Evolutionary conservation across 2,888 invertebrate species (phyloP), one percentile per base, ranked within the genome.

Genomic region (Drosophila paramelanica): DNA sequence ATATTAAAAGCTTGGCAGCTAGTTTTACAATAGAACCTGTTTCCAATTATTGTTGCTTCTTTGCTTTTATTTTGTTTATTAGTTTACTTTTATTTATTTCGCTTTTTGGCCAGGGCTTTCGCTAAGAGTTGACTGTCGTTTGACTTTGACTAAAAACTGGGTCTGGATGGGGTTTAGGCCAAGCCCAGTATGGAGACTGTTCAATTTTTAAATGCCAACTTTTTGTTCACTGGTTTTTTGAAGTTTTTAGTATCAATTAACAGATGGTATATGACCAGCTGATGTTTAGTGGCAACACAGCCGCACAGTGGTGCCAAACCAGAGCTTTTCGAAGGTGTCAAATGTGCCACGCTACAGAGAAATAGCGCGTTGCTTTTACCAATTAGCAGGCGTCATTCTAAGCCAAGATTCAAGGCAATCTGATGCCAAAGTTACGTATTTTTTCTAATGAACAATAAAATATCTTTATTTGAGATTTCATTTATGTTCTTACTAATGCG

Each of bases 231-330:
- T 66, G 45, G 39, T 51, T 49, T 55, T 36, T 59, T 67, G 45
- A 59, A 65, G 70, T 83, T 82, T 80, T 82, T 79, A 85, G 79
- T 88, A 79, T 81, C 86, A 85, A 88, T 85, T 85, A 88, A 81
- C 85, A 85, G 86, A 80, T 75, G 73, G 71, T 66, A 75, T 70
- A 68, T 85, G 79, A 67, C 62, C 75, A 68, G 65, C 47, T 52
- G 73, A 71, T 76, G 69, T 53, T 79, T 67, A 65, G 71, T 76
- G 61, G 68, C 75, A 49, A 51, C 31, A 49, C 65, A 56, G 53
- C 20, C 59, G 67, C 81, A 80, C 76, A 83, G 87, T 86, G 87
- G 67, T 49, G 42, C 65, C 38, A 64, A 67, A n/a, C 10, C 31
- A 31, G 31, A 10, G 31, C 31, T 17, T 20, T 31, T 31, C 20